Conservation (phyloP, 2,888 invertebrate species). For the Drosophila setosimentum region DNA sequence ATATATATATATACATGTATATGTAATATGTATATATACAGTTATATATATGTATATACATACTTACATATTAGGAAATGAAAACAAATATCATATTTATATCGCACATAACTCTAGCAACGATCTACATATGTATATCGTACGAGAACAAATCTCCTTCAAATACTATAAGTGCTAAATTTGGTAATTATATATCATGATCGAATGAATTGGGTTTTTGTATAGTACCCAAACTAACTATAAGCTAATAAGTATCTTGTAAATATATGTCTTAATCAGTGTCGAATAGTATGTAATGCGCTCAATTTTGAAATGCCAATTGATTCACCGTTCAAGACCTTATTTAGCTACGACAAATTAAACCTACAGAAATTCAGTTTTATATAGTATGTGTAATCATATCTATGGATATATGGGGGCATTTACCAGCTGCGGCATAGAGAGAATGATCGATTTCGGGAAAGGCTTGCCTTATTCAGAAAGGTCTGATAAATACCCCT, state of each 20-base stretch:
- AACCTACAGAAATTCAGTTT: conserved; percentile 4
- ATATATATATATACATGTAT: conserved; percentile 36
- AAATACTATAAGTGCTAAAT: background rate
- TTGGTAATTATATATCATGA: background rate
- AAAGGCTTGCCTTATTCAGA: background rate
- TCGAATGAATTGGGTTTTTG: background rate
- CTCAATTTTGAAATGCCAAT: background rate
- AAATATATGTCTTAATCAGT: conserved; percentile 17
- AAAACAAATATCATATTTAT: conserved; percentile 5
- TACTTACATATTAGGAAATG: conserved; percentile 38
- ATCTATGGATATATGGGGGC: conserved; percentile 1
- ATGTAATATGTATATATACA: conserved; percentile 6
- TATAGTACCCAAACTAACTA: background rate
- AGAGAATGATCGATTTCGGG: too few species aligned
- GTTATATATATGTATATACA: conserved; percentile 22
- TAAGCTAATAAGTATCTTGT: background rate
- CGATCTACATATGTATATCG: conserved; percentile 13
- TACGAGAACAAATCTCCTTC: conserved; percentile 3
- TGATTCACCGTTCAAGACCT: background rate
- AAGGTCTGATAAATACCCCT: conserved; percentile 6
- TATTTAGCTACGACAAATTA: conserved; percentile 3
- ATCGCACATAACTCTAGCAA: conserved; percentile 14
- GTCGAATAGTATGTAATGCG: background rate
- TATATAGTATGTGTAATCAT: background rate
- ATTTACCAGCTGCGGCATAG: conserved; percentile 7